Evolutionary conservation across 2,113 vertebrate genomes (phyloP).

Genomic region (Ivindomyrus marchei): DNA sequence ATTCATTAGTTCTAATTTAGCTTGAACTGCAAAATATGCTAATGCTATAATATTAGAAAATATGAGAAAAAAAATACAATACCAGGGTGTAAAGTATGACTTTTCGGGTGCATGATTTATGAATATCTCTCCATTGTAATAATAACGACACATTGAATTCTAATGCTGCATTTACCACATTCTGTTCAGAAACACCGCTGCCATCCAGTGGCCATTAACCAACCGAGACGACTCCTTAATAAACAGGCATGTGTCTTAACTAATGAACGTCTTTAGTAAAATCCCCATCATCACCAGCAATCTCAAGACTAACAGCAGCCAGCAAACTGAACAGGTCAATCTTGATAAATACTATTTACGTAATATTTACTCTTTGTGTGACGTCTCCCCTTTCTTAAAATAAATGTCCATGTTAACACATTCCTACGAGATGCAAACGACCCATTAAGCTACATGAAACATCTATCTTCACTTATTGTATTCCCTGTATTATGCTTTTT

Average conservation of each 20-base stretch:
- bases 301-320: background rate
- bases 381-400: background rate
- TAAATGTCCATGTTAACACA: background rate
- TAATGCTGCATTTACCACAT: background rate
- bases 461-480: background rate
- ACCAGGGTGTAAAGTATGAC: background rate
- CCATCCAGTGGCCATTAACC: slow-evolving; percentile 1
- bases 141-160: background rate
- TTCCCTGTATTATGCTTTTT: background rate
- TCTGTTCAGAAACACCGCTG: background rate
- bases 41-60: background rate
- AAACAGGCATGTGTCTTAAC: background rate
- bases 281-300: background rate
- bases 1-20: background rate
- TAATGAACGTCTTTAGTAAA: background rate
- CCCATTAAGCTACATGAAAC: background rate
- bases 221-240: background rate
- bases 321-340: background rate
- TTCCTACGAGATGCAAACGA: background rate
- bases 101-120: background rate
- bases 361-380: background rate
- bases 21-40: background rate
- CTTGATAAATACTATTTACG: background rate
- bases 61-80: background rate
- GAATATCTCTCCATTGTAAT: background rate